Conservation (phyloP, 2,797 vertebrate species). For the Dendrocincla fuliginosa region DNA sequence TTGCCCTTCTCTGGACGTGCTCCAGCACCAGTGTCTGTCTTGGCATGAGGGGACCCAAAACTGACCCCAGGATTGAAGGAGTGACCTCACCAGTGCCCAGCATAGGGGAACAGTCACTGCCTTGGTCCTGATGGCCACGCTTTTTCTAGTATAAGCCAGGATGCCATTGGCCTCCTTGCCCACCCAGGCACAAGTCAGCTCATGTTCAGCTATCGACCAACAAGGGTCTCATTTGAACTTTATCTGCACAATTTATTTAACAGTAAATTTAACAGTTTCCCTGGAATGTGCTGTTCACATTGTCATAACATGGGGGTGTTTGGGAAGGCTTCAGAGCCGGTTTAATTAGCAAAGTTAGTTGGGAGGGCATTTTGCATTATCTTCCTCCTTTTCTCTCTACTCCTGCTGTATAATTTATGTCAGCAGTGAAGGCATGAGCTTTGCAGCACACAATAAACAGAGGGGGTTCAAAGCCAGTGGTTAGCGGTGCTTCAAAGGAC, state of each 20-base stretch:
- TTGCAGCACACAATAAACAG: background rate
- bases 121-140: background rate
- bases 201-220: background rate
- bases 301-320: slow-evolving; percentile 12
- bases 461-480: background rate
- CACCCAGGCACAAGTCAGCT: background rate
- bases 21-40: background rate
- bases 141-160: background rate
- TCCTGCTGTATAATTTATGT: background rate
- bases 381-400: slow-evolving; percentile 2
- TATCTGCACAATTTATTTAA: background rate
- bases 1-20: background rate
- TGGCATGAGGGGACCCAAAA: background rate
- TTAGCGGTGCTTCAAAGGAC: background rate
- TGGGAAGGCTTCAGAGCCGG: slow-evolving; percentile 15
- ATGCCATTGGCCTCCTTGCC: background rate
- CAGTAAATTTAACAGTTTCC: background rate
- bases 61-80: background rate
- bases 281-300: background rate
- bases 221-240: background rate
- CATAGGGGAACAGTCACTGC: too few relatives aligned
- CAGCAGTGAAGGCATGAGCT: background rate
- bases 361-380: slow-evolving; percentile 25
- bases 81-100: background rate
- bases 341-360: slow-evolving; percentile 65